Evolutionary conservation across 1,140 invertebrate species (phyloP).

Genomic region (silkworm (Bombyx mori)): ASM3026992v2 NC_085127.1:11685501-11686000

Average conservation of each 20-base stretch:
- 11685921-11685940: conserved; percentile 41
- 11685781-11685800: conserved; percentile 36
- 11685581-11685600: conserved; percentile 33
- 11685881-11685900: conserved; percentile 56
- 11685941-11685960: conserved; percentile 47
- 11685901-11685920: conserved; percentile 46
- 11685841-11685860: conserved; percentile 66
- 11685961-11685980: conserved; percentile 43
- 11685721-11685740: conserved; percentile 65
- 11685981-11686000: conserved; percentile 53
- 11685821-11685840: conserved; percentile 61
- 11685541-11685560: conserved; percentile 7
- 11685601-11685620: conserved; percentile 69
- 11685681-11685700: conserved; percentile 28
- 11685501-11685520: conserved; percentile 13
- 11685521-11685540: too few species aligned
- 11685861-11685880: conserved; percentile 67
- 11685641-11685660: conserved; percentile 36
- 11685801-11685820: conserved; percentile 32
- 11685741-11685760: conserved; percentile 54
- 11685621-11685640: conserved; percentile 67
- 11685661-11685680: conserved; percentile 35
- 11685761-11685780: conserved; percentile 40
- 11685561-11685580: conserved; percentile 26
- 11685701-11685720: conserved; percentile 25